Evolutionary conservation across 2,888 invertebrate species (phyloP), one percentile per base, ranked within the genome.

Genomic region (Drosophila austrosaltans): DNA sequence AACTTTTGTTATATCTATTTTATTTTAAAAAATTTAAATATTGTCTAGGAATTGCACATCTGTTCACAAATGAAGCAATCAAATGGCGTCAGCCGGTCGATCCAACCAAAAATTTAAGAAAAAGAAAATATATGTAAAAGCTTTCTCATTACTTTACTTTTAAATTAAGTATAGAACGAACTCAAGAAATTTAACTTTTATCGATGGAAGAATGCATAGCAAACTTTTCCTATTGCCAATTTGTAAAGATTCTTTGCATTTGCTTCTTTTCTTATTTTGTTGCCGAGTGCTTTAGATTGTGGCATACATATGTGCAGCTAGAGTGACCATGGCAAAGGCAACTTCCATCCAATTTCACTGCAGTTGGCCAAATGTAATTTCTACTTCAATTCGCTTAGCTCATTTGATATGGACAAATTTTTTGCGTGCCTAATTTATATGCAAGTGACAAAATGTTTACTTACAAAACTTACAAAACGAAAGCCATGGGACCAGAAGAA

Each of bases 161-260:
- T 62, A 61, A 70, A 66, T 73, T 73, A 73, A 67, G 57, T 59
- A 42, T 32, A 66, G 28, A 7, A 25, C 22, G 16, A 56, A 25
- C 8, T 40, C n/a, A 40, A 36, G 3, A 36, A 36, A 61, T 54
- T 25, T 67, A 71, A 72, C 62, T 69, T 75, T 75, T 72, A 73
- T 68, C 72, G 70, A 74, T 85, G 74, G 72, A 79, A 75, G 72
- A 79, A 75, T 68, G 73, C 68, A 69, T 39, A 60, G 48, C 22
- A 65, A 75, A 82, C 72, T 74, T 82, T 79, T 68, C 53, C 70
- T 64, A 71, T 84, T 81, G 75, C 56, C 64, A 65, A 75, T 77
- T 84, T 87, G 75, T 77, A 77, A 85, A 70, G 58, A 66, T 57
- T 48, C 48, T 48, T 48, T 48, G 48, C 48, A 2, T 10, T 63